Evolutionary conservation across 2,797 vertebrate genomes (phyloP).

Genomic region (Hirundo rustica): DNA sequence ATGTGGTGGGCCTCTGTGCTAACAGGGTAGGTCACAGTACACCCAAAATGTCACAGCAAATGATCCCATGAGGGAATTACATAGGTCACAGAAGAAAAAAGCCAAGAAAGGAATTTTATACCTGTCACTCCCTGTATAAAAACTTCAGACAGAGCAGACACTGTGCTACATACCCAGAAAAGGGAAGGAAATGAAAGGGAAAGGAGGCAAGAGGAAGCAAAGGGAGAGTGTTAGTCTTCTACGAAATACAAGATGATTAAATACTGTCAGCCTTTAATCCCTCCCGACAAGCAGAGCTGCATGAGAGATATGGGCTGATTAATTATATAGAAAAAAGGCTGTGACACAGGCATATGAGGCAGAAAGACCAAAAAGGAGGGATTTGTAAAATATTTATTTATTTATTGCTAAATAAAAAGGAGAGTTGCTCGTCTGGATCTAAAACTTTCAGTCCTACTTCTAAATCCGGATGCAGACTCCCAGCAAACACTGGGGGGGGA

Average conservation of each 20-base stretch:
- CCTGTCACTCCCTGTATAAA: neutral
- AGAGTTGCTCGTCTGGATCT: neutral
- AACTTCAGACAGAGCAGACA: conserved; percentile 23
- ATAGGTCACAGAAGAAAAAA: conserved; percentile 8
- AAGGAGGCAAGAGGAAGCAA: conserved; percentile 24
- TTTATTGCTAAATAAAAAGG: conserved; percentile 12
- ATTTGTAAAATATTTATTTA: neutral
- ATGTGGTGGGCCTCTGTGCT: neutral
- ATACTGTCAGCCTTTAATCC: conserved; percentile 59
- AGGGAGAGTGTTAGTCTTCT: conserved; percentile 38
- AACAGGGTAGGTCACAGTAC: conserved; percentile 38
- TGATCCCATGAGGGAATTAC: conserved; percentile 31
- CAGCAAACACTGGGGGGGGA: neutral
- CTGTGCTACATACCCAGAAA: conserved; percentile 1
- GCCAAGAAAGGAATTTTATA: conserved; percentile 41
- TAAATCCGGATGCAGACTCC: neutral
- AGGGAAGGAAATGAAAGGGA: conserved; percentile 30
- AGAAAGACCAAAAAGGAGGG: conserved; percentile 32
- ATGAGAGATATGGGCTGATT: conserved; percentile 53
- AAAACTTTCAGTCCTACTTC: conserved; percentile 13
- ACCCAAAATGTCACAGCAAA: conserved; percentile 50
- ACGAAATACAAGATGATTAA: conserved; percentile 64
- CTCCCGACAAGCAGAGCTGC: conserved; percentile 33
- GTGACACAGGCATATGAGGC: conserved; percentile 29
- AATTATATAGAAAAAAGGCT: conserved; percentile 53